Base-by-base conservation (phyloP, 2,797 vertebrate genomes). In the Tokudaia muenninki region DNA sequence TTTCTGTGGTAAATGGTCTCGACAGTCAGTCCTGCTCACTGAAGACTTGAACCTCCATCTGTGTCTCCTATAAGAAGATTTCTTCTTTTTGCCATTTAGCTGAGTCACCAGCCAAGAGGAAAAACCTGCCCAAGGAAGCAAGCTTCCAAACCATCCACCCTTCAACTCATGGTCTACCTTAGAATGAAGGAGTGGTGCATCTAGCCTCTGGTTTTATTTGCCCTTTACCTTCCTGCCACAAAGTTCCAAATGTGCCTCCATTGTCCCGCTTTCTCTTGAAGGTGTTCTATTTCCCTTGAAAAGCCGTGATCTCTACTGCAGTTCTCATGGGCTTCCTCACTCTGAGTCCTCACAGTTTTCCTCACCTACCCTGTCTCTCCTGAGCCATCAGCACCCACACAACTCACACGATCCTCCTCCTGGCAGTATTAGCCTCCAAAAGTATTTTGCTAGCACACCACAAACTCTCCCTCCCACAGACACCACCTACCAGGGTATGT, bases 1-100 rank as follows among this genome's bases (percentile, higher is more conserved):
- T 34, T 4, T 0, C n/a, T 29, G 0, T 3, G 3, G 26, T 14
- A 9, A 3, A 10, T 34, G 47, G 37, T 83, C 50, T 59, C 50
- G 50, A 16, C 4, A 19, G 16, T 22, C 24, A 44, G 7, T 9
- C 26, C 52, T 81, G 57, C 72, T 12, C 2, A 0, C 24, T 26
- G 3, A 11, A 47, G 44, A 47, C 37, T 1, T 37, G 37, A 57
- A 8, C 26, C 10, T 50, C 17, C 19, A 2, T 57, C 7, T 41
- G 6, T 5, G 5, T 79, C 57, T 70, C 74, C 65, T 82, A 31
- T 37, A 34, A 2, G 19, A 34, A 50, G 26, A 9, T 10, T 77
- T 55, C 34, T 44, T 81, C 44, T 52, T 67, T 8, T 19, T 74
- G 13, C 8, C 17, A 3, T 72, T 29, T 22, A 37, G 1, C 41